Evolutionary conservation across 2,888 invertebrate genomes (phyloP), one percentile per base, ranked within the genome.

Genomic region (Drosophila fulvimacula): DNA sequence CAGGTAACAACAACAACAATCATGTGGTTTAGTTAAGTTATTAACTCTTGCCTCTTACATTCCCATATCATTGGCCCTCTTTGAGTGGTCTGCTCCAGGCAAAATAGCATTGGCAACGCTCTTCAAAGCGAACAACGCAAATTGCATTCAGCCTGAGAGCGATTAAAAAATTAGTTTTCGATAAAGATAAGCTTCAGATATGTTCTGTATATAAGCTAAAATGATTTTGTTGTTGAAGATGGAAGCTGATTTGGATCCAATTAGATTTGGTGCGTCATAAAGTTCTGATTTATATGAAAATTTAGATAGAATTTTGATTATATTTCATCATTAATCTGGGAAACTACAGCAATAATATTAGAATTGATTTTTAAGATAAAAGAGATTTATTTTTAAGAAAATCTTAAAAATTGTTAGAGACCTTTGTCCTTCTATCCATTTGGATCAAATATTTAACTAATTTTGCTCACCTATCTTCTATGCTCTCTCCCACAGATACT

Each of bases 401-500:
- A 30, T 30, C 30, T 30, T 30, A 30, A 2, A 30, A 10, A 9
- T n/a, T 24, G 5, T 24, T 24, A 24, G 24, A 24, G 24, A n/a
- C n/a, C n/a, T n/a, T n/a, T n/a, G n/a, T n/a, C n/a, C n/a, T n/a
- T n/a, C n/a, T n/a, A n/a, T n/a, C n/a, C n/a, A n/a, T n/a, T n/a
- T n/a, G n/a, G n/a, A n/a, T n/a, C n/a, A n/a, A n/a, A n/a, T n/a
- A n/a, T n/a, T n/a, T n/a, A 30, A 1, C 62, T 66, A 59, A 65
- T 69, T 57, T 42, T 6, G 5, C 2, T 51, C 13, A 15, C 2
- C 21, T 21, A 5, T 55, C 6, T 24, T 19, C 7, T 9, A 7
- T 6, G 2, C 10, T 53, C 42, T 13, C 44, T 3, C 46, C 10
- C 90, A 17, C 93, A 95, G 94, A 94, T 96, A 80, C 90, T 95